A percentile compares a stretch with the other conserved stretches of the same genome.
Conservation (phyloP, 1,140 invertebrate genomes). For the Drosophila guanche region DNA sequence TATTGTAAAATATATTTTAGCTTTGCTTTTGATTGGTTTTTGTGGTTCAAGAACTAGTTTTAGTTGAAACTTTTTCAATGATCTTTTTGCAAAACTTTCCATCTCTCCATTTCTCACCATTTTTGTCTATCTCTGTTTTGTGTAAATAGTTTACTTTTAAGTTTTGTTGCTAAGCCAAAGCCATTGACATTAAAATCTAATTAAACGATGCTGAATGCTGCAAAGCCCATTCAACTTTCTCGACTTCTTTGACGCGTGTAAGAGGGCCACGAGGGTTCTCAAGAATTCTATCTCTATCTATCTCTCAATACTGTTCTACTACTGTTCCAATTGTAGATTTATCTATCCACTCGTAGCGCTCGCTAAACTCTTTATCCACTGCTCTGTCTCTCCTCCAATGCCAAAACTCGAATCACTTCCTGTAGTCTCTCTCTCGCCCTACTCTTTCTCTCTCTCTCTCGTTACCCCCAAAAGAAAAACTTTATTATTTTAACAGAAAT, state of each 20-base stretch:
- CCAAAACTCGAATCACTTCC: constrained; percentile 23
- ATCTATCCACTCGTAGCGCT: constrained; percentile 57
- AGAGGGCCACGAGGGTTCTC: constrained; percentile 11
- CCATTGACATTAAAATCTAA: constrained; percentile 45
- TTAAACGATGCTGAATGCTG: constrained; percentile 7
- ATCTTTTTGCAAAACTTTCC: background rate
- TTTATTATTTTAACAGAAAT: no score
- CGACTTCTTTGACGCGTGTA: constrained; percentile 20
- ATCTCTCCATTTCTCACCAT: background rate
- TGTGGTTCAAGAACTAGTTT: constrained; percentile 19
- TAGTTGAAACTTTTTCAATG: constrained; percentile 9
- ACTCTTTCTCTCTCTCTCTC: no score
- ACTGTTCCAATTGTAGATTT: constrained; percentile 47
- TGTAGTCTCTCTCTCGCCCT: constrained; percentile 6
- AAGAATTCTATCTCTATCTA: constrained; percentile 5
- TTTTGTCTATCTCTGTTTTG: background rate
- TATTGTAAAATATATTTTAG: constrained; percentile 12
- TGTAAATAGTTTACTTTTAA: constrained; percentile 44
- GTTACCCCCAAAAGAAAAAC: no score
- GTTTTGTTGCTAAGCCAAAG: constrained; percentile 24
- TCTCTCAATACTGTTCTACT: constrained; percentile 8
- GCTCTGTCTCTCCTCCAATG: constrained; percentile 16
- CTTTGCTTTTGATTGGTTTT: constrained; percentile 12
- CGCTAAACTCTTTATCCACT: constrained; percentile 41
- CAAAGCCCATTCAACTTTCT: constrained; percentile 16